A percentile compares a stretch with the other conserved stretches of the same genome.
These are phyloP conservation scores for Eugnorisma glareosa DNA, from an alignment of 2,888 invertebrate species.

Conservation along the genomic window DNA sequence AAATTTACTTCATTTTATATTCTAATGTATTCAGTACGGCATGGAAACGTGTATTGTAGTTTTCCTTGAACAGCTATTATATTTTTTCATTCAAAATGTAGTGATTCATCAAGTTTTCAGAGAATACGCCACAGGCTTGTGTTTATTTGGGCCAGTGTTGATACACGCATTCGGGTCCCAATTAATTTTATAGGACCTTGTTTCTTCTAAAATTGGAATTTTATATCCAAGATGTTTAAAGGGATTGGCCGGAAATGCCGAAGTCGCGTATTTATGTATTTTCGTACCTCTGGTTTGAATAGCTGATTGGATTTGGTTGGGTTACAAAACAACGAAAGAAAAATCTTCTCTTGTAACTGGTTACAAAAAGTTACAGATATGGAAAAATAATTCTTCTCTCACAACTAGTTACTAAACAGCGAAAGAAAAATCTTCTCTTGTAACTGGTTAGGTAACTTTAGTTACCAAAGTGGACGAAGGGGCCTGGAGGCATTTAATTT, in stretches of 20 bases:
- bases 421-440: too few relatives aligned
- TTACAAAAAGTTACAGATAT: too few relatives aligned
- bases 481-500: not conserved
- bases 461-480: too few relatives aligned
- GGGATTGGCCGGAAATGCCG: slow-evolving; percentile 5
- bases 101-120: slow-evolving; percentile 58
- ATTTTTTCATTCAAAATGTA: slow-evolving; percentile 32
- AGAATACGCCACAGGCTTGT: slow-evolving; percentile 30
- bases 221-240: slow-evolving; percentile 6
- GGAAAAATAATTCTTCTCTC: too few relatives aligned
- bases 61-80: slow-evolving; percentile 50
- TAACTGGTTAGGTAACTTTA: too few relatives aligned
- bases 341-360: too few relatives aligned
- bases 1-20: slow-evolving; percentile 35
- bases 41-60: slow-evolving; percentile 31
- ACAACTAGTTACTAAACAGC: too few relatives aligned
- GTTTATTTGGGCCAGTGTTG: slow-evolving; percentile 59
- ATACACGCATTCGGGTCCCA: slow-evolving; percentile 14
- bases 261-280: not conserved
- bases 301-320: not conserved
- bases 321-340: too few relatives aligned
- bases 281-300: not conserved
- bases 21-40: slow-evolving; percentile 36
- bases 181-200: slow-evolving; percentile 17
- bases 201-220: slow-evolving; percentile 11